Evolutionary conservation across 1,140 invertebrate genomes (phyloP).

Genomic region (Lycorma delicatula): DNA sequence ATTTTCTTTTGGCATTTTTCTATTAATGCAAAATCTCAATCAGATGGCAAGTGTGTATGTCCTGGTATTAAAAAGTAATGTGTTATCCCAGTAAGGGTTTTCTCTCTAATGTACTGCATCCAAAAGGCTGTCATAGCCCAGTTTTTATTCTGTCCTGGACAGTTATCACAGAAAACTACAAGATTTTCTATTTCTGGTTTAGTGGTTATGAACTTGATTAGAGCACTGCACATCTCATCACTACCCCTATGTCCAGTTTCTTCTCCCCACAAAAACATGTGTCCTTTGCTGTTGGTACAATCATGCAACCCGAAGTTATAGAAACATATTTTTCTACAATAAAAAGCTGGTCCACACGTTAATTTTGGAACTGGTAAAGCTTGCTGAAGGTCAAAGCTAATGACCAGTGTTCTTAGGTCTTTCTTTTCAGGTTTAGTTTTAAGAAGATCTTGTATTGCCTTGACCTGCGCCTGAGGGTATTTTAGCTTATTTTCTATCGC

Average conservation of each 20-base stretch:
- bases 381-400: conserved; percentile 14
- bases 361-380: conserved; percentile 18
- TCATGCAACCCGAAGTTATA: conserved; percentile 24
- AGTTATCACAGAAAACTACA: conserved; percentile 12
- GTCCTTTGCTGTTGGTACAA: conserved; percentile 15
- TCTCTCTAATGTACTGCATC: not conserved
- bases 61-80: conserved; percentile 10
- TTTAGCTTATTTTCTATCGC: no score
- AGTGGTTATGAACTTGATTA: conserved; percentile 7
- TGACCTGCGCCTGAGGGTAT: no score
- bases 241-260: conserved; percentile 15
- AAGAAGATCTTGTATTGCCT: no score
- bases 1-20: conserved; percentile 15
- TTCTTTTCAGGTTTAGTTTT: no score
- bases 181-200: no score
- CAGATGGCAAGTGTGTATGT: conserved; percentile 8
- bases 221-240: conserved; percentile 9
- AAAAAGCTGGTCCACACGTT: conserved; percentile 17
- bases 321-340: conserved; percentile 22
- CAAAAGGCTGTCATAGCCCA: not conserved
- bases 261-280: conserved; percentile 25
- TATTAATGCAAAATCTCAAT: conserved; percentile 9
- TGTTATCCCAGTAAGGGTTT: not conserved
- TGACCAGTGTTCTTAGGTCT: no score
- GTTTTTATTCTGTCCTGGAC: conserved; percentile 10